Evolutionary conservation across 2,888 invertebrate species (phyloP).

Genomic region (Tromatobia lineatoria): DNA sequence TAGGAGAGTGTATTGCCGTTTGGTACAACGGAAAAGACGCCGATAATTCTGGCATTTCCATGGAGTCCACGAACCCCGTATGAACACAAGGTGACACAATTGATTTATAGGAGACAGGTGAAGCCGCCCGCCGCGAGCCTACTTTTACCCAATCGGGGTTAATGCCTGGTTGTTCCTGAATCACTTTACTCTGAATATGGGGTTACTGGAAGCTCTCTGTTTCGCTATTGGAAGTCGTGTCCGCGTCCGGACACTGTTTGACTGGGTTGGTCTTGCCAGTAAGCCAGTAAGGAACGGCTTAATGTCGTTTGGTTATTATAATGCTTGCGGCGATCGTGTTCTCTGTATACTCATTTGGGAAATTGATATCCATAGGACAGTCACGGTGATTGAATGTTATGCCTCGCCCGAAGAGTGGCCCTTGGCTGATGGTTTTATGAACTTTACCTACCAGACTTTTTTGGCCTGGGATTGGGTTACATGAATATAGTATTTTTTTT

Average conservation of each 20-base stretch:
- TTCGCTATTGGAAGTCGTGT: constrained; percentile 60
- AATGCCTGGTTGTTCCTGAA: constrained; percentile 69
- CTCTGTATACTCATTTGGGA: constrained; percentile 56
- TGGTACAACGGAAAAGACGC: constrained; percentile 20
- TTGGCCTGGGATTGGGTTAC: constrained; percentile 5
- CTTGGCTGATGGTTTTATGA: constrained; percentile 52
- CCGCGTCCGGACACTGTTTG: constrained; percentile 58
- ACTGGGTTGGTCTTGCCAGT: constrained; percentile 23
- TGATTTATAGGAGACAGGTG: constrained; percentile 76
- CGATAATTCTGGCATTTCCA: constrained; percentile 48
- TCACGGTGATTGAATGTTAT: constrained; percentile 41
- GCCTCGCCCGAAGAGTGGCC: constrained; percentile 43
- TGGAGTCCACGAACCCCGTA: constrained; percentile 51
- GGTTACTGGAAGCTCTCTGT: constrained; percentile 58
- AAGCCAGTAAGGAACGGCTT: constrained; percentile 4
- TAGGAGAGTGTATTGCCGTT: constrained; percentile 18
- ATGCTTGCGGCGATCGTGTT: constrained; percentile 58
- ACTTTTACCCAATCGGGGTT: constrained; percentile 73
- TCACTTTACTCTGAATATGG: constrained; percentile 68
- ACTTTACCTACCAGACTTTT: constrained; percentile 2
- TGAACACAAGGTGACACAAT: constrained; percentile 65
- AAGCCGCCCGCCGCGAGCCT: constrained; percentile 60
- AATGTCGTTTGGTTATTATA: constrained; percentile 42
- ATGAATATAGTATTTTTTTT: neutral
- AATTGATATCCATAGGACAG: constrained; percentile 39